Conservation (phyloP, 2,797 vertebrate species). For the Decapterus maruadsi region DNA sequence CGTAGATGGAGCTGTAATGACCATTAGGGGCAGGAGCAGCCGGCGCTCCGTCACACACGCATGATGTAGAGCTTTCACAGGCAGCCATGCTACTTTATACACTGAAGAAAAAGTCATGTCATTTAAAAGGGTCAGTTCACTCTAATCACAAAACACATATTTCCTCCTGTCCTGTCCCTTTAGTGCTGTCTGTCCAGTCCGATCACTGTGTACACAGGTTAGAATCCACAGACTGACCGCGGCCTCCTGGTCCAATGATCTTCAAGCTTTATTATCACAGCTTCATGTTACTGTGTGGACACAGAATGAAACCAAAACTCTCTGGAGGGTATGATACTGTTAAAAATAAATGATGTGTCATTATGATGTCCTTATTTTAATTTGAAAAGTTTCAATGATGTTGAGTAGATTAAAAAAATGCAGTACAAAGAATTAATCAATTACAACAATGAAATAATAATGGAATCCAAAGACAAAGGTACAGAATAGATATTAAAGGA, state of each 20-base stretch:
- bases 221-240: background rate
- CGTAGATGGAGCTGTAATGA: slow-evolving; percentile 69
- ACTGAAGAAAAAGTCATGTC: background rate
- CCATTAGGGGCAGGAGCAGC: slow-evolving; percentile 39
- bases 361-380: no score
- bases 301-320: no score
- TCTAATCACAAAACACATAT: background rate
- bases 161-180: background rate
- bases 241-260: background rate
- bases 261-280: no score
- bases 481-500: no score
- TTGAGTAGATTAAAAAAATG: no score
- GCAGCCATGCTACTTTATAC: slow-evolving; percentile 6
- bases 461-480: no score
- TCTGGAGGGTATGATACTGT: no score
- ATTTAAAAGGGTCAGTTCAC: slow-evolving; percentile 27
- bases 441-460: no score
- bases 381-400: no score
- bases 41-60: slow-evolving; percentile 43
- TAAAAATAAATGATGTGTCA: no score
- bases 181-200: background rate
- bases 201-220: background rate
- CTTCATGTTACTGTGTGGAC: no score
- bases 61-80: slow-evolving; percentile 36
- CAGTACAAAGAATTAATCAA: no score